These are phyloP conservation scores for Neomorphus geoffroyi DNA, from an alignment of 2,797 vertebrate species.

Conservation along the genomic window DNA sequence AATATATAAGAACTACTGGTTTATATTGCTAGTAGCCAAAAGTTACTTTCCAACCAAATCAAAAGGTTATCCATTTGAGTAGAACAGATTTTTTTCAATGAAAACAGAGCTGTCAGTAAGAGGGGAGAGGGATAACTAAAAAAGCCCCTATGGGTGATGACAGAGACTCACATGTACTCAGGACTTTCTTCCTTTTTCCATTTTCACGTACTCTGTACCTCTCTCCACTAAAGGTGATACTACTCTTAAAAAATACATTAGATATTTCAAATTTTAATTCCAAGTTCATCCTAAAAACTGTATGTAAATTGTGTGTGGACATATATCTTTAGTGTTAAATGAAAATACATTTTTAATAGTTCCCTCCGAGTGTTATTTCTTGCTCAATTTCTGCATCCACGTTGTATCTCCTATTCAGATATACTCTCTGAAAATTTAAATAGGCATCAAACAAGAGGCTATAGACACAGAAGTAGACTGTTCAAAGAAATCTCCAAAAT, in stretches of 20 bases:
- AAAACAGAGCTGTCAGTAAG: background rate
- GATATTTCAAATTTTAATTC: background rate
- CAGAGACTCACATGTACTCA: background rate
- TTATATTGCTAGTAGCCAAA: background rate
- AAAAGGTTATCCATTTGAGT: background rate
- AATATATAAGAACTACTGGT: background rate
- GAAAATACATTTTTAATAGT: background rate
- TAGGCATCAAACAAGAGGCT: background rate
- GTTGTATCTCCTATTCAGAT: background rate
- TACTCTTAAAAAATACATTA: background rate
- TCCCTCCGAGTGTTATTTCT: background rate
- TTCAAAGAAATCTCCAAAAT: background rate
- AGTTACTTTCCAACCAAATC: background rate
- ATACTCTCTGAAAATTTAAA: background rate
- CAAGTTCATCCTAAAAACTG: background rate
- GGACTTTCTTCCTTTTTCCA: background rate
- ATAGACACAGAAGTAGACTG: background rate
- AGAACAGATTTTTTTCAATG: background rate
- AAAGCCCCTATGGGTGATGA: background rate
- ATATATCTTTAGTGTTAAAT: background rate
- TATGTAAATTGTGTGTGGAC: background rate
- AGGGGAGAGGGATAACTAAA: rapidly evolving
- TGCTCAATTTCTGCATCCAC: background rate
- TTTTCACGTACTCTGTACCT: background rate
- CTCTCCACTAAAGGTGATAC: background rate